Conservation (phyloP, 2,113 vertebrate genomes). For the Varanus komodoensis region DNA sequence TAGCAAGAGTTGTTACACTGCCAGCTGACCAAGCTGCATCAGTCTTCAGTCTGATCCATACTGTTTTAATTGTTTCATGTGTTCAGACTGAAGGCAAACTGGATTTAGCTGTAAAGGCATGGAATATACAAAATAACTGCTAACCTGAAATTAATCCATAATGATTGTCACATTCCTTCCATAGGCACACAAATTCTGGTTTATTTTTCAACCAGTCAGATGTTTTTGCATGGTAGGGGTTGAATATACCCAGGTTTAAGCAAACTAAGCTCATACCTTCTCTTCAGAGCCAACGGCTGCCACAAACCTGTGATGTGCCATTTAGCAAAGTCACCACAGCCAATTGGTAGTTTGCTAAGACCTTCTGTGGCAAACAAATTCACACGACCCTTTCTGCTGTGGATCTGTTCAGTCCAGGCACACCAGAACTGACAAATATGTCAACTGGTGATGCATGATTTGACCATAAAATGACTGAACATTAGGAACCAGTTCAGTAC, state of each 20-base stretch:
- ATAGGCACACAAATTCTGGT: neutral
- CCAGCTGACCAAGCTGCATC: neutral
- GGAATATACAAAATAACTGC: constrained; percentile 38
- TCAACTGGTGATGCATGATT: neutral
- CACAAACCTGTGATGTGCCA: neutral
- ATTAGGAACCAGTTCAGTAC: neutral
- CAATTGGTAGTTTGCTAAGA: neutral
- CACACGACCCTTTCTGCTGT: constrained; percentile 6
- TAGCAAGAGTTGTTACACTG: neutral
- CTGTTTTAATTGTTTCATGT: neutral
- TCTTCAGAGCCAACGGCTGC: neutral
- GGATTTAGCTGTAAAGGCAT: neutral
- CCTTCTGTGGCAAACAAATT: neutral
- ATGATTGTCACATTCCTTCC: neutral
- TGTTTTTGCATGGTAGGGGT: constrained; percentile 6
- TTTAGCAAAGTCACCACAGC: neutral
- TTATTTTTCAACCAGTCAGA: constrained; percentile 1
- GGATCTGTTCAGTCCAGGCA: constrained; percentile 1
- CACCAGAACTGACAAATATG: neutral
- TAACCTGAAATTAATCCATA: constrained; percentile 34
- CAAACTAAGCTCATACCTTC: neutral
- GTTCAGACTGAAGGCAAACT: neutral
- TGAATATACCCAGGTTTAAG: neutral
- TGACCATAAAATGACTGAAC: neutral
- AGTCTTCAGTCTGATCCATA: neutral